Evolutionary conservation across 2,888 invertebrate genomes (phyloP).

Genomic region (Drymonia ruficornis): DNA sequence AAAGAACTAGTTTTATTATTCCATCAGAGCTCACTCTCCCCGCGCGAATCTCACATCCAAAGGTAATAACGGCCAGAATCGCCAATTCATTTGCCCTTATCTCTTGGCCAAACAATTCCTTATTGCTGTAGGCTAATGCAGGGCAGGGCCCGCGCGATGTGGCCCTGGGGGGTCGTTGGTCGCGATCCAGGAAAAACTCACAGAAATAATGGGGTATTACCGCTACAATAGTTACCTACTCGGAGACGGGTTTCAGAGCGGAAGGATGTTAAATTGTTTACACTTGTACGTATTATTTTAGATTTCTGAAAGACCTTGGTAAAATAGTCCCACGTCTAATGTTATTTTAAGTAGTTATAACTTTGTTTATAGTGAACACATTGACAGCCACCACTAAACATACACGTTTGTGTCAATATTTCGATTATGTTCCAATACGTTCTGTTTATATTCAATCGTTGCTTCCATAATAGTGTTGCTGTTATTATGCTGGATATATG

Average conservation of each 20-base stretch:
- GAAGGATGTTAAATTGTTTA: background rate
- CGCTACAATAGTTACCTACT: background rate
- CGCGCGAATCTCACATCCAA: background rate
- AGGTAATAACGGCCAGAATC: background rate
- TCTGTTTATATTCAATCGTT: background rate
- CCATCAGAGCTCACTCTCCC: background rate
- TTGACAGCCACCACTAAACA: no score
- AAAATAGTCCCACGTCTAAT: background rate
- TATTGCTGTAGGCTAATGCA: background rate
- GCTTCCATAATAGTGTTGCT: background rate
- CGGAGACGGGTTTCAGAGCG: background rate
- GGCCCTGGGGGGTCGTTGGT: constrained; percentile 2
- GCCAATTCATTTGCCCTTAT: constrained; percentile 1
- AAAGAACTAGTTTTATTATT: background rate
- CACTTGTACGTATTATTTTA: background rate
- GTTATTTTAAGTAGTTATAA: no score
- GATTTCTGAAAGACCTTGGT: background rate
- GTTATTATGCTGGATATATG: no score
- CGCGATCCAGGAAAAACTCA: background rate
- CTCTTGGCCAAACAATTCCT: background rate
- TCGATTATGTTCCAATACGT: no score
- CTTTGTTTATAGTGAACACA: no score
- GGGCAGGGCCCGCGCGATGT: background rate
- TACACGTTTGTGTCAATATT: no score
- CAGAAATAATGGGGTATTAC: background rate